Evolutionary conservation across 2,797 vertebrate species (phyloP), one percentile per base, ranked within the genome.

Genomic region (Ctenopoma multispine): DNA sequence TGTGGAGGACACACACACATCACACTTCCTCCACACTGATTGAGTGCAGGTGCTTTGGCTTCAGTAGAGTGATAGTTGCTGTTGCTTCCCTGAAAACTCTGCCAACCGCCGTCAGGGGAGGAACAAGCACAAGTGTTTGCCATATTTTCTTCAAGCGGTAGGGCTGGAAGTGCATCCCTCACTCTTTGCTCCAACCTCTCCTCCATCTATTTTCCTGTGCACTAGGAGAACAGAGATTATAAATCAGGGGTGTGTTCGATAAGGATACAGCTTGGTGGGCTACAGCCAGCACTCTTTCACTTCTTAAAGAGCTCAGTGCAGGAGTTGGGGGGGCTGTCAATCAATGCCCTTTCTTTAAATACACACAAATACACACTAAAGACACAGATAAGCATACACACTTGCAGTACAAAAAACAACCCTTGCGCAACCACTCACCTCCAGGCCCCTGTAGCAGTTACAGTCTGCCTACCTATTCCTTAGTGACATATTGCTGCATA

Each of bases 211-310:
- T 21, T 40, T 34, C 29, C 50, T 17, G 0, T 54, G 65, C 57
- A 38, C 50, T 34, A 12, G 34, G 59, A 72, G 50, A 64, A 63
- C 38, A 81, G 50, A 63, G 64, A 79, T 77, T 71, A 79, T 87
- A 91, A 93, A 91, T 90, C 87, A 92, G 77, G 53, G 50, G 44
- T 43, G 61, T 40, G 63, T 63, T 92, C 54, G 27, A 87, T 90
- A 85, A 87, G 59, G 51, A 77, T 71, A 87, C 72, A 55, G 70
- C 75, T 83, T 38, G 41, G 78, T 64, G 63, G 83, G 62, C 72
- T 78, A 65, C 59, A 56, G 55, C 50, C 27, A 38, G 67, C 63
- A 85, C 43, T 88, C 70, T 70, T 76, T 88, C 82, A 73, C 81
- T 81, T 72, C 72, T 78, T 89, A 77, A 86, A 89, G 79, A 87